phyloP scores from a whole-genome alignment of 2,113 vertebrate species.

The Catharus fuscescens region DNA sequence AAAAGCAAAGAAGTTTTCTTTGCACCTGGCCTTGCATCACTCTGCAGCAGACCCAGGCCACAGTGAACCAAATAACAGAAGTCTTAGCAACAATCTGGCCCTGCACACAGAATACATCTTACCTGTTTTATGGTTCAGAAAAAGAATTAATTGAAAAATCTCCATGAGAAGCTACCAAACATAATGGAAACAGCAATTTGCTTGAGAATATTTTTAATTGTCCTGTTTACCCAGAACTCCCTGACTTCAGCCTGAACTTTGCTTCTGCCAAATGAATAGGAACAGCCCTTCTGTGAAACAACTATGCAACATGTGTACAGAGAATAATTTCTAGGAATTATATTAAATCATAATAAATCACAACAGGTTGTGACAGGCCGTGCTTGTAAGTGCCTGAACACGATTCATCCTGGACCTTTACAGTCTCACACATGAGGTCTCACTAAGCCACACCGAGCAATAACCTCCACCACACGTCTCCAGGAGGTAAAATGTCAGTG shows the following conservation, averaged over 20 bases:
- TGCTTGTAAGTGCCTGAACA: not conserved
- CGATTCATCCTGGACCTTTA: not conserved
- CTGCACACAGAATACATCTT: rapidly evolving
- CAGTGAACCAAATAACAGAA: not conserved
- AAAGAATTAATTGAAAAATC: not conserved
- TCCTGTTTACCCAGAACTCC: not conserved
- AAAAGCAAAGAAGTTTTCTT: too few species aligned
- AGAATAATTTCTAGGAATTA: conserved; percentile 30
- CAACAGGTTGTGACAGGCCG: not conserved
- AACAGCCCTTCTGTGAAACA: not conserved
- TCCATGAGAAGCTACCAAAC: not conserved
- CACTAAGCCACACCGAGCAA: not conserved
- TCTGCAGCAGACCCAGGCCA: not conserved
- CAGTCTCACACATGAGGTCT: not conserved
- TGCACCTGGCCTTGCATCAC: rapidly evolving
- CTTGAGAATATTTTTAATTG: not conserved
- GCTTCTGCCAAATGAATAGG: not conserved
- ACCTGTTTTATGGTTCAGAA: not conserved
- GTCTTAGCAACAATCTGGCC: not conserved
- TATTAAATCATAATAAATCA: conserved; percentile 25
- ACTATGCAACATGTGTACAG: not conserved
- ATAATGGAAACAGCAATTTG: not conserved
- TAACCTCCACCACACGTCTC: not conserved
- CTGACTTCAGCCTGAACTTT: not conserved
- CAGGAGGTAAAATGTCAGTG: not conserved